phyloP scores from a whole-genome alignment of 2,888 invertebrate species.

The Melinaea marsaeus region DNA sequence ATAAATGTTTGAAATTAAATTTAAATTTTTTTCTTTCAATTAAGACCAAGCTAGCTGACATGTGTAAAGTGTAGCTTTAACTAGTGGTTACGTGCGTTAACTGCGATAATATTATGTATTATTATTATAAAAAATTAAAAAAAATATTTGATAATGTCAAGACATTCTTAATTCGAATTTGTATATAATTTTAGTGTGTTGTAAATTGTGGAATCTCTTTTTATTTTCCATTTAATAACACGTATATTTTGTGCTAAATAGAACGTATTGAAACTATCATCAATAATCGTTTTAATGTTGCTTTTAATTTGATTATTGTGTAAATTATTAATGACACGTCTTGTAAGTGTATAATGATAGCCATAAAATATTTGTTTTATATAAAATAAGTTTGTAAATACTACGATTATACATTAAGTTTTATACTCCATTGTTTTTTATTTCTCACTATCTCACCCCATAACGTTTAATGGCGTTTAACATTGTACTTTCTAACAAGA shows the following conservation, averaged over 20 bases:
- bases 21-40: constrained; percentile 1
- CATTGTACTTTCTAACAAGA: not conserved
- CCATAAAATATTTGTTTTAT: constrained; percentile 78
- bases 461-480: not conserved
- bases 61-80: not conserved
- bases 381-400: constrained; percentile 77
- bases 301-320: constrained; percentile 72
- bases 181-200: constrained; percentile 67
- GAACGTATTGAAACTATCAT: constrained; percentile 62
- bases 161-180: constrained; percentile 60
- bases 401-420: constrained; percentile 78
- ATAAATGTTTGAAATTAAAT: not conserved
- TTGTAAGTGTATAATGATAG: constrained; percentile 75
- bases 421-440: constrained; percentile 74
- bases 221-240: constrained; percentile 63
- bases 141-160: constrained; percentile 41
- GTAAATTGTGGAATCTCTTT: constrained; percentile 75
- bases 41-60: not conserved
- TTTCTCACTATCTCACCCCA: constrained; percentile 44
- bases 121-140: constrained; percentile 5
- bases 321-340: constrained; percentile 76
- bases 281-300: constrained; percentile 71
- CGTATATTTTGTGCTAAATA: constrained; percentile 65
- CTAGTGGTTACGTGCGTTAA: constrained; percentile 4
- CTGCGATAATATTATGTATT: constrained; percentile 1